These are phyloP conservation scores for Cisticola juncidis DNA, from an alignment of 2,113 vertebrate species.

Conservation along the genomic window DNA sequence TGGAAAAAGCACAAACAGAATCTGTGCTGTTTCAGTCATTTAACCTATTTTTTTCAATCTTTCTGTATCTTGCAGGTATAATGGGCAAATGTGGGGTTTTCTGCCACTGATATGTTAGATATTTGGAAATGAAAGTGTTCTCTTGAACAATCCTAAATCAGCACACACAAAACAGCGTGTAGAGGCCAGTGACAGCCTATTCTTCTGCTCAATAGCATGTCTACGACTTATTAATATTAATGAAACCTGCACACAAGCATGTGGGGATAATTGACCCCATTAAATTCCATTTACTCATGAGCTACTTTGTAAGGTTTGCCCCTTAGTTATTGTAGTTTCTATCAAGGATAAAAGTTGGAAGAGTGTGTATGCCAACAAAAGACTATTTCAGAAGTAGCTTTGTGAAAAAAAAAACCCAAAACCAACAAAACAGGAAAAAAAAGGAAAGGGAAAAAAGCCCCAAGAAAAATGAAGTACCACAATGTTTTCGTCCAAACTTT, in stretches of 20 bases:
- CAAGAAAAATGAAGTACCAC: background rate
- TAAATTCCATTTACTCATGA: conserved; percentile 73
- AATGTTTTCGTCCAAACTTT: conserved; percentile 30
- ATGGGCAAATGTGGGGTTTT: background rate
- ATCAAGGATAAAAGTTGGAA: conserved; percentile 2
- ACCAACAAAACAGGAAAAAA: background rate
- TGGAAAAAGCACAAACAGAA: background rate
- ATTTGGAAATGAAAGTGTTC: background rate
- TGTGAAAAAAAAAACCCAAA: background rate
- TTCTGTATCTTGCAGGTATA: background rate
- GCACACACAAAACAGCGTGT: background rate
- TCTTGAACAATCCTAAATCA: background rate
- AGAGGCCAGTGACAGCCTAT: background rate
- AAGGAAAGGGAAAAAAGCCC: accelerated
- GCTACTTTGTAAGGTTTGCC: conserved; percentile 42
- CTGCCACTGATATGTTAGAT: background rate
- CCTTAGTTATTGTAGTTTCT: conserved; percentile 34
- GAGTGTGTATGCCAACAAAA: background rate
- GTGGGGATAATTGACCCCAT: conserved; percentile 64
- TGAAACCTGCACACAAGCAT: conserved; percentile 14
- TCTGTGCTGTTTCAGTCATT: background rate
- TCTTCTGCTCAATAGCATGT: conserved; percentile 30
- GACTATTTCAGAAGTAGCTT: background rate
- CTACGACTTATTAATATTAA: conserved; percentile 69
- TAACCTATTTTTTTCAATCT: background rate